Conservation (phyloP, 2,113 vertebrate species). For the Otus sunia region DNA sequence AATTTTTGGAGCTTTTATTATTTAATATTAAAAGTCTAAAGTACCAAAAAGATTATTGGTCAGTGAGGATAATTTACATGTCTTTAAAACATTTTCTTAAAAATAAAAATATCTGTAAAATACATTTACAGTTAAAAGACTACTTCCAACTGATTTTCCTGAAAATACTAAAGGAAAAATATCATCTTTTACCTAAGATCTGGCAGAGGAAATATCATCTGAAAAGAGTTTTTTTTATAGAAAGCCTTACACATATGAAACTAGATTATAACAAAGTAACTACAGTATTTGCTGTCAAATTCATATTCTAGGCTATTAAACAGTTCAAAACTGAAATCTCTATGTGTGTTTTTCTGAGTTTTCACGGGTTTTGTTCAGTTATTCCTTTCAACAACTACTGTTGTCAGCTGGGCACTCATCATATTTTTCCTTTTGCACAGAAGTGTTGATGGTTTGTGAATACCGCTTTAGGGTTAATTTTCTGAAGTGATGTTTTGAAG, state of each 20-base stretch:
- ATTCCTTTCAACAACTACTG: neutral
- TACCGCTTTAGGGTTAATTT: neutral
- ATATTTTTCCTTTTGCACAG: neutral
- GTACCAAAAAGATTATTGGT: neutral
- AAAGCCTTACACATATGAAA: neutral
- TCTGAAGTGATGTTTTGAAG: slow-evolving; percentile 24
- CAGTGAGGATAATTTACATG: neutral
- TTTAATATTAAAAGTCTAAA: neutral
- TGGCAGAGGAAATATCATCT: neutral
- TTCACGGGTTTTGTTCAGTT: neutral
- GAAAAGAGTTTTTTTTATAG: neutral
- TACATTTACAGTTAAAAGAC: neutral
- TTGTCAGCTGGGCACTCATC: neutral
- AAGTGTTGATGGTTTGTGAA: slow-evolving; percentile 20
- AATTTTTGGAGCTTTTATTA: neutral
- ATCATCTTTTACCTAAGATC: neutral
- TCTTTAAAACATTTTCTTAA: neutral
- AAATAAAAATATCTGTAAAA: neutral
- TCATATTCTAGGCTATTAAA: neutral
- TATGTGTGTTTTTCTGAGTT: neutral
- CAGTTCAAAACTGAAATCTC: neutral
- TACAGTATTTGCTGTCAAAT: neutral
- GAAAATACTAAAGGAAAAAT: neutral
- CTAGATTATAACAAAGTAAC: neutral
- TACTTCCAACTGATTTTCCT: neutral